Evolutionary conservation across 2,888 invertebrate genomes (phyloP), one percentile per base, ranked within the genome.

Genomic region (Atethmia centrago): DNA sequence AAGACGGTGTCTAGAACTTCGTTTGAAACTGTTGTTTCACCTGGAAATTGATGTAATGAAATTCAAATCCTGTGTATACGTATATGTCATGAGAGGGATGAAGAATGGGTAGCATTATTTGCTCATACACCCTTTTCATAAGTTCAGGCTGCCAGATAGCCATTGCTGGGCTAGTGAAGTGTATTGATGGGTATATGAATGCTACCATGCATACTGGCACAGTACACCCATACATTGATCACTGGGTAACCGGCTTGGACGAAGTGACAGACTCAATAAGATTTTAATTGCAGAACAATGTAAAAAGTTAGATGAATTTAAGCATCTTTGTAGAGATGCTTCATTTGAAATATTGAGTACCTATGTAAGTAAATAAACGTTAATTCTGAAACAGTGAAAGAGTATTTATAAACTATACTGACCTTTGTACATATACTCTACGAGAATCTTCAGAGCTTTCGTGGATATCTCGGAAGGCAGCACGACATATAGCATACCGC

Each of bases 381-480:
- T 36, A n/a, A 65, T 65, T 55, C n/a, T 19, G 7, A n/a, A 65
- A 40, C 21, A 63, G 16, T 49, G 14, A 47, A 63, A 31, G n/a
- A 73, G 5, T 28, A 47, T 16, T 36, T 16, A 12, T 25, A 31
- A 64, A n/a, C 10, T 36, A 36, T 36, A 83, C 90, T 86, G 90
- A 87, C 97, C 97, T 92, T 97, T 98, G 94, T 98, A 98, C 98
- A 98, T 98, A 92, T 98, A 98, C 89, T 98, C 98, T 58, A 98
- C 97, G 28, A 98, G 96, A 80, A 98, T 98, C 92, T 98, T 98
- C 85, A 98, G 96, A 14, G 98, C 98, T 83, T 98, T 97, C 80
- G 98, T 97, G 53, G 97, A 98, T 82, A 98, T 97, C 90, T 98
- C 98, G 5, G 98, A 97, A 21, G 98, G 98, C 82, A 98, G 96